A percentile compares a stretch with the other conserved stretches of the same genome.
These are phyloP conservation scores for Dendroctonus ponderosae DNA, from an alignment of 1,140 invertebrate genomes.

Conservation along the genomic window DNA sequence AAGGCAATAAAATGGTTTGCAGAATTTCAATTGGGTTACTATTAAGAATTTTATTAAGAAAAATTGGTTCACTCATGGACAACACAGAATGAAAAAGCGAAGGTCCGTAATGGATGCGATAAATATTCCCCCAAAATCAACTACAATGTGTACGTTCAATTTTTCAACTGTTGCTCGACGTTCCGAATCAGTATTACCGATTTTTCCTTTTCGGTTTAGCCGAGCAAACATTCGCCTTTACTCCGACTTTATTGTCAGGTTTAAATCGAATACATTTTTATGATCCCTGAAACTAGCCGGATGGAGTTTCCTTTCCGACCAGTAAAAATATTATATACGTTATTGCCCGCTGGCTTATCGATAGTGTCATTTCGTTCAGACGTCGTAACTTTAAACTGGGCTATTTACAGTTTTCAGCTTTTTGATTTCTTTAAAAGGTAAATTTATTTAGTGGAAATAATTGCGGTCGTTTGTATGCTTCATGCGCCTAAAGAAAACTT, in stretches of 20 bases:
- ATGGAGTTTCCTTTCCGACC: slow-evolving; percentile 13
- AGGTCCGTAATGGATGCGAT: not conserved
- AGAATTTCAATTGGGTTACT: no score
- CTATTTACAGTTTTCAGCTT: slow-evolving; percentile 1
- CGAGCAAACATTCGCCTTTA: not conserved
- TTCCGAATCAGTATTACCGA: slow-evolving; percentile 15
- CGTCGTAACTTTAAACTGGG: not conserved
- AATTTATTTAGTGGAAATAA: no score
- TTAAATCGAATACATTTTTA: slow-evolving; percentile 35
- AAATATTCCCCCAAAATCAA: slow-evolving; percentile 5
- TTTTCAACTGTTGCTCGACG: slow-evolving; percentile 26
- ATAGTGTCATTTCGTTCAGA: slow-evolving; percentile 26
- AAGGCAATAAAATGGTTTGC: no score
- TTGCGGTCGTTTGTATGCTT: no score
- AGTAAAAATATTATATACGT: slow-evolving; percentile 27
- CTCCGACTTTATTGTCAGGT: slow-evolving; percentile 20
- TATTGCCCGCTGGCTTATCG: slow-evolving; percentile 23
- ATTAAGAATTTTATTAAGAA: no score
- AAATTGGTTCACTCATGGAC: no score
- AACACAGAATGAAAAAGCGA: no score
- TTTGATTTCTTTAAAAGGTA: not conserved
- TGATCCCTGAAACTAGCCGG: slow-evolving; percentile 27
- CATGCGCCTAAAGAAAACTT: no score
- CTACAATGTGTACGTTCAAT: slow-evolving; percentile 16
- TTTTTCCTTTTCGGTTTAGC: slow-evolving; percentile 4